Evolutionary conservation across 2,797 vertebrate species (phyloP).

Genomic region (Miopithecus talapoin): DNA sequence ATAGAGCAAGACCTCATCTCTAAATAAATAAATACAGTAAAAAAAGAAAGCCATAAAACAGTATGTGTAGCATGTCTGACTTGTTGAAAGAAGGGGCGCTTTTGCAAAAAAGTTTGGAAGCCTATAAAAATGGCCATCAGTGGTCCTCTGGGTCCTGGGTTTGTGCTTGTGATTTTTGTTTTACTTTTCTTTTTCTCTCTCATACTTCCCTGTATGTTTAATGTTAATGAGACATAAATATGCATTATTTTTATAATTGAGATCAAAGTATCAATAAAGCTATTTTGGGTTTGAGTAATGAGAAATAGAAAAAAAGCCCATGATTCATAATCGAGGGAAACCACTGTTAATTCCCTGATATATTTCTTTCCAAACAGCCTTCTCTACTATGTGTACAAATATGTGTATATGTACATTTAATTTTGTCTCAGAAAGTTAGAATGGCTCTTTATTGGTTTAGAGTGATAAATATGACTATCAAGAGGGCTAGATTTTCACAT

Average conservation of each 20-base stretch:
- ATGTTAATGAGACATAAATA: not conserved
- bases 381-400: not conserved
- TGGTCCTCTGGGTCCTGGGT: not conserved
- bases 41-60: not conserved
- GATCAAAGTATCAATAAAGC: not conserved
- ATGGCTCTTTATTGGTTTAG: not conserved
- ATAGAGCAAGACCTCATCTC: not conserved
- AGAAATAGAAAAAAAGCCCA: not conserved
- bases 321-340: not conserved
- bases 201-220: not conserved
- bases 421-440: slow-evolving; percentile 16
- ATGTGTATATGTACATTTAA: not conserved
- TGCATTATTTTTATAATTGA: not conserved
- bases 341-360: not conserved
- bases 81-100: not conserved
- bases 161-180: not conserved
- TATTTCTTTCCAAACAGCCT: not conserved
- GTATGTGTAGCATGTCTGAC: not conserved
- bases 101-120: not conserved
- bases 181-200: not conserved
- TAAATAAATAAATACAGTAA: not conserved
- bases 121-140: not conserved
- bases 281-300: not conserved
- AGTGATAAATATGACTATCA: not conserved
- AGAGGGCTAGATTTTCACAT: not conserved